phyloP scores from a whole-genome alignment of 2,113 vertebrate genomes.

The Eubucco bourcierii region DNA sequence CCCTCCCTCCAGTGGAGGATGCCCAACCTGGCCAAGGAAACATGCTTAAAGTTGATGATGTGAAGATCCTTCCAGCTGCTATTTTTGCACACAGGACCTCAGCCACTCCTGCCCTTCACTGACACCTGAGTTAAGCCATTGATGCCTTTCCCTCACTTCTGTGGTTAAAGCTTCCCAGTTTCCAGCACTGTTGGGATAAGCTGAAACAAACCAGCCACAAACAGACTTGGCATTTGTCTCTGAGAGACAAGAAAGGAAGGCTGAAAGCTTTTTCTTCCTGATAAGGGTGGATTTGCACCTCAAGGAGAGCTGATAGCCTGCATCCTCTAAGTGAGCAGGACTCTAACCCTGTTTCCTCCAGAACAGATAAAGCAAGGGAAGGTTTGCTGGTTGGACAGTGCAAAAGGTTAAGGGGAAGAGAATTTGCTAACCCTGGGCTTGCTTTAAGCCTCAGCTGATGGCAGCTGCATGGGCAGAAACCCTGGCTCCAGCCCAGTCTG shows the following conservation, averaged over 20 bases:
- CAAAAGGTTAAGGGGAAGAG: conserved; percentile 54
- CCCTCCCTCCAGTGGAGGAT: not conserved
- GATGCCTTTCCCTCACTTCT: not conserved
- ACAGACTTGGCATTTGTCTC: not conserved
- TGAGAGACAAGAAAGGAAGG: not conserved
- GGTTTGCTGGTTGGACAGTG: not conserved
- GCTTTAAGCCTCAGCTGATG: conserved; percentile 2
- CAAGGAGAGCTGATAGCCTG: conserved; percentile 24
- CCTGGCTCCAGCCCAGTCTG: not conserved
- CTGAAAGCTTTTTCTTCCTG: conserved; percentile 52
- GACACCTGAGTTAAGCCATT: not conserved
- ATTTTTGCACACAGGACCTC: not conserved
- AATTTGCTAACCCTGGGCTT: not conserved
- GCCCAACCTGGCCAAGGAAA: not conserved
- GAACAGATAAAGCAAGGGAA: conserved; percentile 43
- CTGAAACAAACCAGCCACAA: conserved; percentile 25
- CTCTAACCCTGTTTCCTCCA: not conserved
- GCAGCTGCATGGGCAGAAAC: not conserved
- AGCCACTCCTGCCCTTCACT: not conserved
- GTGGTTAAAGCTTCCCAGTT: not conserved
- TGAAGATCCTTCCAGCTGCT: not conserved
- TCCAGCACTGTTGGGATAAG: not conserved
- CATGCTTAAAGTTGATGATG: not conserved
- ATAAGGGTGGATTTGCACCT: conserved; percentile 68
- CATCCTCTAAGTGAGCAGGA: not conserved